Conservation (phyloP, 2,888 invertebrate genomes). For the Tuberolachnus salignus region DNA sequence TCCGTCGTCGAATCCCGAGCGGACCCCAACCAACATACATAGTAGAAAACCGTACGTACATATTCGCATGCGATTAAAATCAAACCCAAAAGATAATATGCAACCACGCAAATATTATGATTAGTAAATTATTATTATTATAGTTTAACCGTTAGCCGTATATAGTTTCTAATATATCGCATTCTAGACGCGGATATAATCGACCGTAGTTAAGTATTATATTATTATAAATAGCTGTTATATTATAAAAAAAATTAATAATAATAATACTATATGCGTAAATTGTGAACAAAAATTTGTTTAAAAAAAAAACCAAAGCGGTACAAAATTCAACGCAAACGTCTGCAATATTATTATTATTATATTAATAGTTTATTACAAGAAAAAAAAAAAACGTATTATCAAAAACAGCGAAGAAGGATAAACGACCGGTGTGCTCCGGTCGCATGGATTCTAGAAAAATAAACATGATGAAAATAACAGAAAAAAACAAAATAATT, state of each 20-base stretch:
- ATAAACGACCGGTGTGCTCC: neutral
- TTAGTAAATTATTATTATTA: slow-evolving; percentile 18
- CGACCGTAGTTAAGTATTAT: no score
- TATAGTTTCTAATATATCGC: neutral
- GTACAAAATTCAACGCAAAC: neutral
- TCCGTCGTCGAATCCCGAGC: no score
- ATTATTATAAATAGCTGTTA: no score
- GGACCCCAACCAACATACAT: neutral
- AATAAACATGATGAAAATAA: slow-evolving; percentile 20
- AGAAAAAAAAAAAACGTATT: no score
- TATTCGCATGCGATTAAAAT: slow-evolving; percentile 6
- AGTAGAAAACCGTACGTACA: neutral
- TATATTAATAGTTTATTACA: neutral
- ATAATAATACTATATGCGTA: slow-evolving; percentile 4
- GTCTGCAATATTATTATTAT: neutral
- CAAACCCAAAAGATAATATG: slow-evolving; percentile 4
- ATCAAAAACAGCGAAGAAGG: neutral
- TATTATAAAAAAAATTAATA: neutral
- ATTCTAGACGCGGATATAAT: neutral
- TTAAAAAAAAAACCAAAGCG: slow-evolving; percentile 10
- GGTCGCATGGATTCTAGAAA: slow-evolving; percentile 19
- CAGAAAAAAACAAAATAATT: neutral
- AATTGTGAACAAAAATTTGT: no score
- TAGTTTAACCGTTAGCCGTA: neutral
- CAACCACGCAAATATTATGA: neutral